phyloP scores from a whole-genome alignment of 2,888 invertebrate species.

The Scrobipalpa atriplicella region DNA sequence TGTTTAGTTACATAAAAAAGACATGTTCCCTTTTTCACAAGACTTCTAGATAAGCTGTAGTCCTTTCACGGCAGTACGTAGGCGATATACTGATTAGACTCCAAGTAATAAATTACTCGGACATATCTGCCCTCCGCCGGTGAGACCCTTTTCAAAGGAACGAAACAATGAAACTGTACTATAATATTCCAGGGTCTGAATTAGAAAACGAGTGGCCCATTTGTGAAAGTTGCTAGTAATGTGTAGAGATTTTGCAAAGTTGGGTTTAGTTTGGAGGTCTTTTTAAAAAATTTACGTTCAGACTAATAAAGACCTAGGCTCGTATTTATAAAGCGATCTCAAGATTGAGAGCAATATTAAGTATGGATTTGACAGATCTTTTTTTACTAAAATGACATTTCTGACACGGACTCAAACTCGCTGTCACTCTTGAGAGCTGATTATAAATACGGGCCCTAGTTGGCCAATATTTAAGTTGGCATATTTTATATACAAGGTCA shows the following conservation, averaged over 20 bases:
- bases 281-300: too few relatives aligned
- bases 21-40: background rate
- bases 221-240: background rate
- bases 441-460: too few relatives aligned
- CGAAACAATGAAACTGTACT: constrained; percentile 20
- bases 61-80: background rate
- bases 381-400: too few relatives aligned
- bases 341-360: too few relatives aligned
- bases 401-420: too few relatives aligned
- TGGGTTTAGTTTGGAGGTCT: too few relatives aligned
- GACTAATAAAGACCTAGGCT: too few relatives aligned
- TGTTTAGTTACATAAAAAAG: background rate
- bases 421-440: too few relatives aligned
- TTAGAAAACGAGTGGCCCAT: background rate
- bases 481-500: too few relatives aligned
- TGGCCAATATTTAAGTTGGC: too few relatives aligned
- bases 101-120: constrained; percentile 20
- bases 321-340: too few relatives aligned
- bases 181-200: background rate
- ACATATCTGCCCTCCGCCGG: background rate
- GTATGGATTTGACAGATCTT: too few relatives aligned
- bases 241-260: background rate
- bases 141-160: constrained; percentile 24
- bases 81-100: constrained; percentile 22
- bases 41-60: background rate